Conservation (phyloP, 2,888 invertebrate species). For the Agrotis clavis region DNA sequence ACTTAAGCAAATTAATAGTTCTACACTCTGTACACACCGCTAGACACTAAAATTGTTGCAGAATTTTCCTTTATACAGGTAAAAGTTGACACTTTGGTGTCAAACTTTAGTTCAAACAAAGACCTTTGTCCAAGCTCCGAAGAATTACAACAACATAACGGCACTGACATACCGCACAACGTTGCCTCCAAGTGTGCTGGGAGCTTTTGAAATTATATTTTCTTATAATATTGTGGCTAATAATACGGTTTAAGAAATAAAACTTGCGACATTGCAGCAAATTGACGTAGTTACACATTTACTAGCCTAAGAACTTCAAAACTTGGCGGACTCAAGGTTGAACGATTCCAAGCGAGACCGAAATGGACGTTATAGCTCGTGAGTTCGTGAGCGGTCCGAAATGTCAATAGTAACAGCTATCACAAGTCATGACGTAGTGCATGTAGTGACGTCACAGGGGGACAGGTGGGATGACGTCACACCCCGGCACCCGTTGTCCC, state of each 20-base stretch:
- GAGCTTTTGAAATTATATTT: constrained; percentile 11
- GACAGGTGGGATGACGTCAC: constrained; percentile 51
- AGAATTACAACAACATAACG: constrained; percentile 14
- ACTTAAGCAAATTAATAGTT: constrained; percentile 2
- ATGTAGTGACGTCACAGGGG: constrained; percentile 46
- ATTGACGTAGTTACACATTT: neutral
- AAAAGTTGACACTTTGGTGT: neutral
- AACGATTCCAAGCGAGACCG: constrained; percentile 7
- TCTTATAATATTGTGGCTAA: neutral
- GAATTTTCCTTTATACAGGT: neutral
- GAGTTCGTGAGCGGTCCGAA: constrained; percentile 1
- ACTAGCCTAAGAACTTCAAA: neutral
- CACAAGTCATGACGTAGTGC: constrained; percentile 31
- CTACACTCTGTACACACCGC: neutral
- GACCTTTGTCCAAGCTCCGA: neutral
- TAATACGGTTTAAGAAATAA: constrained; percentile 9
- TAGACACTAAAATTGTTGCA: neutral
- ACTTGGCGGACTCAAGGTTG: constrained; percentile 17
- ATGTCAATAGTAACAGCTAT: constrained; percentile 26
- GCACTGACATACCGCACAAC: neutral
- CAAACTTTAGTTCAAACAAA: constrained; percentile 31
- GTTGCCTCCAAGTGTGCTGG: constrained; percentile 3
- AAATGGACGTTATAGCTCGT: constrained; percentile 13
- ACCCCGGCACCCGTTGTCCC: constrained; percentile 22
- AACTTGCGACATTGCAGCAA: constrained; percentile 25